These are phyloP conservation scores for Mastigias papua DNA, from an alignment of 30 jellyfish, hydroid and myxozoan species.

Conservation along the genomic window DNA sequence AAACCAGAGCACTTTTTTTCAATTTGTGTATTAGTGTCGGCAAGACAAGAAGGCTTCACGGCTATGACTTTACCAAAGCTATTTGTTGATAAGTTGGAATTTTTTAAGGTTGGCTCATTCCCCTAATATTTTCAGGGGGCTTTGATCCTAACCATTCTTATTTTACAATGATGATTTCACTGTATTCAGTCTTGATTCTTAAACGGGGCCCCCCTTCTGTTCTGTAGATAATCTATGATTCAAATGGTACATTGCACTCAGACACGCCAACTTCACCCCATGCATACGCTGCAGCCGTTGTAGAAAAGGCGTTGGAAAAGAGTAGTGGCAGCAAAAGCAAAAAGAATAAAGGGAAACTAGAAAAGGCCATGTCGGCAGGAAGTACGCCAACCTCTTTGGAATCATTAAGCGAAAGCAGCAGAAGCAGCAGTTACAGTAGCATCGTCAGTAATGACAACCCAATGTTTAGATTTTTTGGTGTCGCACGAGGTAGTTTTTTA, in stretches of 20 bases:
- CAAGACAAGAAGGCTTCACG: no score
- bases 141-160: no score
- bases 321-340: conserved; percentile 47
- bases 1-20: no score
- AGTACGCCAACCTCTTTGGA: conserved; percentile 85
- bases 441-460: conserved; percentile 74
- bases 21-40: no score
- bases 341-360: conserved; percentile 72
- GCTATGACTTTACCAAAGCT: no score
- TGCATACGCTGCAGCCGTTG: conserved; percentile 97
- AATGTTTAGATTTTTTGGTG: conserved; percentile 51
- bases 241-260: conserved; percentile 69
- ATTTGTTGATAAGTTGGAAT: no score
- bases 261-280: conserved; percentile 97
- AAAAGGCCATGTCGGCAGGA: conserved; percentile 74
- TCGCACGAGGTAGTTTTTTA: conserved; percentile 31
- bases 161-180: no score
- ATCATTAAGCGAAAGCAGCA: conserved; percentile 81
- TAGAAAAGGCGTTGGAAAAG: conserved; percentile 93
- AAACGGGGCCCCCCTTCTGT: no score
- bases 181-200: no score
- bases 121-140: no score
- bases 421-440: conserved; percentile 87
- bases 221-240: conserved; percentile 52
- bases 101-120: no score